Evolutionary conservation across 2,113 vertebrate genomes (phyloP), one percentile per base, ranked within the genome.

Genomic region (Formicarius rufipectus): DNA sequence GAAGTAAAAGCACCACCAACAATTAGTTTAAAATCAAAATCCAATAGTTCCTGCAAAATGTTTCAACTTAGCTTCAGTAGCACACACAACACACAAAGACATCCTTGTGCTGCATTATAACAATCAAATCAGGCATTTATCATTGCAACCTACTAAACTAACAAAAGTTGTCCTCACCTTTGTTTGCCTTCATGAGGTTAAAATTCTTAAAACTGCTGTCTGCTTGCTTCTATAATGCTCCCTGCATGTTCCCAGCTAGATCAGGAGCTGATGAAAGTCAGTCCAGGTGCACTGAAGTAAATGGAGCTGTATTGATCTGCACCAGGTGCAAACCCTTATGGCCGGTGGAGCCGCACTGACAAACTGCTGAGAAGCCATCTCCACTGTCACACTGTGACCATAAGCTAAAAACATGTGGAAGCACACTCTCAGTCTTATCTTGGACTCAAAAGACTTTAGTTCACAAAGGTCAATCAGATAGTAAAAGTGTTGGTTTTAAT

Each of bases 161-260:
- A 56, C 22, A 33, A 58, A 60, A 62, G 4, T 44, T 55, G 14
- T 42, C 10, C 35, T 95, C 19, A 21, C 27, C 7, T 95, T 86
- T 86, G 33, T 37, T 81, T 19, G 4, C 15, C 33, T 69, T 58
- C 11, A 4, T 3, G 8, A 10, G 69, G 9, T 39, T 83, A 62
- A 76, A 83, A 73, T 30, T 74, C 19, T 84, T 69, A 30, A 74
- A 78, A 9, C 50, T 68, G 10, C 55, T 37, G 3, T 5, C n/a
- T 87, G 13, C 1, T 40, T 87, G 37, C 27, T 15, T 74, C 40
- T 4, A 0, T 7, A 45, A 45, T 5, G 2, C 3, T 53, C 5
- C n/a, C 37, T 68, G 15, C 44, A 63, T 5, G 8, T 0, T 9
- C n/a, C 45, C 71, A 53, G n/a, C 9, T 49, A 85, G n/a, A 33